A percentile compares a stretch with the other conserved stretches of the same genome.
phyloP scores from a whole-genome alignment of 2,797 vertebrate genomes.

The Cyclura pinguis region DNA sequence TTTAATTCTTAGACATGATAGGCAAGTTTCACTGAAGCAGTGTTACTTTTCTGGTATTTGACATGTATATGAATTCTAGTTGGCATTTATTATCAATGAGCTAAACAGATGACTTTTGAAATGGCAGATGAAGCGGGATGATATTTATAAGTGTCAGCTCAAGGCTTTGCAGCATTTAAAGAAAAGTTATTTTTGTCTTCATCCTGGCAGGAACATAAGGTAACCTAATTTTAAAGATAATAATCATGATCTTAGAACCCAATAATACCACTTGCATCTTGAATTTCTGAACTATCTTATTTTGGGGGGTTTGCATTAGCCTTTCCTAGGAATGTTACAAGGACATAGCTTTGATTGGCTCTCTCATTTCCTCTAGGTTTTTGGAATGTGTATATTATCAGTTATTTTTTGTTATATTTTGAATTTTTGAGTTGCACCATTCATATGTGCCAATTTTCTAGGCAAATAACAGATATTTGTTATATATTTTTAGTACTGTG shows the following conservation, averaged over 20 bases:
- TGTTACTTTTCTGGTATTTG: constrained; percentile 66
- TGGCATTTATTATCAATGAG: constrained; percentile 79
- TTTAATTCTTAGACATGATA: constrained; percentile 73
- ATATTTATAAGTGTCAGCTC: constrained; percentile 76
- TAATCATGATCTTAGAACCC: constrained; percentile 63
- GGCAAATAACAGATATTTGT: background rate
- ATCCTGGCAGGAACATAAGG: constrained; percentile 53
- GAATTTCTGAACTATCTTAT: constrained; percentile 50
- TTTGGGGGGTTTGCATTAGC: constrained; percentile 32
- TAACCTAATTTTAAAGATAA: constrained; percentile 62
- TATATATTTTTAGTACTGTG: background rate
- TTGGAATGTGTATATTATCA: background rate
- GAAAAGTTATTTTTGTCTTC: constrained; percentile 69
- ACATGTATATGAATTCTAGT: constrained; percentile 67
- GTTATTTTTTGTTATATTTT: background rate
- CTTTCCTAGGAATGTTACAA: constrained; percentile 55
- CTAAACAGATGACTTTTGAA: constrained; percentile 75
- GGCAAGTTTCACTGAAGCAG: constrained; percentile 60
- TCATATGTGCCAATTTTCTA: background rate
- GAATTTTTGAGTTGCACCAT: background rate
- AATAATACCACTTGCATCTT: constrained; percentile 52
- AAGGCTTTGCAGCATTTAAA: constrained; percentile 61
- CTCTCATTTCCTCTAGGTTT: background rate
- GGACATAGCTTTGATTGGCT: constrained; percentile 27
- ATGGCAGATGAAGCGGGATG: constrained; percentile 61